Evolutionary conservation across 2,888 invertebrate genomes (phyloP).

Genomic region (Idaea aversata): DNA sequence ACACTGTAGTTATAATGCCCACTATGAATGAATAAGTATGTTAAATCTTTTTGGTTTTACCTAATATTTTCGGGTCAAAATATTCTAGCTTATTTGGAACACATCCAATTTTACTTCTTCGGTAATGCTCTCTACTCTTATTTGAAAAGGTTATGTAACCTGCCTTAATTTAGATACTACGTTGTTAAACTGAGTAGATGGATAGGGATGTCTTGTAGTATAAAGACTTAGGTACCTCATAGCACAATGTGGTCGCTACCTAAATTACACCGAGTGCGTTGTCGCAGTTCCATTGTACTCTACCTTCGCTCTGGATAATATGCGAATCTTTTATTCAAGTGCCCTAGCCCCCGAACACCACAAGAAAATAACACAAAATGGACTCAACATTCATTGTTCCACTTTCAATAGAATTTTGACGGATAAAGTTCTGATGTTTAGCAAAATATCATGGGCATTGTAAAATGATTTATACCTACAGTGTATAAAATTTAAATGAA

Average conservation of each 20-base stretch:
- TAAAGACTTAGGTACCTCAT: conserved; percentile 33
- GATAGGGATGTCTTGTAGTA: not conserved
- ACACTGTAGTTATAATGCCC: no score
- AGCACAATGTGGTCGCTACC: conserved; percentile 63
- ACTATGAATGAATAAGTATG: not conserved
- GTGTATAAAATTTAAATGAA: conserved; percentile 25
- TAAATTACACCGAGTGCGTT: conserved; percentile 68
- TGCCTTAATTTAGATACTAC: conserved; percentile 52
- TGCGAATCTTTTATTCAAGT: conserved; percentile 78
- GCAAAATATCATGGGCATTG: conserved; percentile 41
- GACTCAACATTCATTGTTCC: conserved; percentile 70
- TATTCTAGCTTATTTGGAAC: conserved; percentile 14
- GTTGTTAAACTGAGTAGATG: not conserved
- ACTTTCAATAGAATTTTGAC: conserved; percentile 70
- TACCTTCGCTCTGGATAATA: conserved; percentile 64
- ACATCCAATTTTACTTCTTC: conserved; percentile 14
- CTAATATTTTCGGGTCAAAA: conserved; percentile 7
- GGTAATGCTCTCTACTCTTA: conserved; percentile 10
- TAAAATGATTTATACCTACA: conserved; percentile 16
- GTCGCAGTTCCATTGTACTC: conserved; percentile 67
- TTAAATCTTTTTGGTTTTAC: conserved; percentile 4
- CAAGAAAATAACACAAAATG: conserved; percentile 73
- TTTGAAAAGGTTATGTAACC: conserved; percentile 25
- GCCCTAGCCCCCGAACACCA: conserved; percentile 63
- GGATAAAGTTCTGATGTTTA: conserved; percentile 43